These are phyloP conservation scores for Phymatocera aterrima DNA, from an alignment of 2,888 invertebrate genomes.

Conservation along the genomic window DNA sequence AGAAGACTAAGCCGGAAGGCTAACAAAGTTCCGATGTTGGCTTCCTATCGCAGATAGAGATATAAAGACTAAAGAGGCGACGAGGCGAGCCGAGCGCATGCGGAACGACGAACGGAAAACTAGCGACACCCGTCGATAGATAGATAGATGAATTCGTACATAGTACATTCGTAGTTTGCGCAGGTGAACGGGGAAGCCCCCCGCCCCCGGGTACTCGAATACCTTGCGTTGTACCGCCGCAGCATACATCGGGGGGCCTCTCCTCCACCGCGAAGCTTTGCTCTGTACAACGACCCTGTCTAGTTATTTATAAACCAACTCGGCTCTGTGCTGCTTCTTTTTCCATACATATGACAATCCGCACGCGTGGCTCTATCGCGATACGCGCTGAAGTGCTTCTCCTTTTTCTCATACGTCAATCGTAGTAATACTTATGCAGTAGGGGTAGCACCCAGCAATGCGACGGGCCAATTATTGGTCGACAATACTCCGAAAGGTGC, in stretches of 20 bases:
- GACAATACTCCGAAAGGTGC: too few relatives aligned
- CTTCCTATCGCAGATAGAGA: too few relatives aligned
- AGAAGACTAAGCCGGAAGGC: too few relatives aligned
- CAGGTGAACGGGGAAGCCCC: slow-evolving; percentile 28
- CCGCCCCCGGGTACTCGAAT: not conserved
- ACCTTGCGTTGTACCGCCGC: not conserved
- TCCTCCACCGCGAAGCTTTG: slow-evolving; percentile 13
- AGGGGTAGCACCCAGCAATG: too few relatives aligned
- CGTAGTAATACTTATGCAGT: too few relatives aligned
- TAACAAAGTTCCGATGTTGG: too few relatives aligned
- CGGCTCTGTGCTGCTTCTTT: slow-evolving; percentile 20
- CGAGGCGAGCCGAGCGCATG: not conserved
- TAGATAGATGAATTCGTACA: too few relatives aligned
- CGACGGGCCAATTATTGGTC: too few relatives aligned
- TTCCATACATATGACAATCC: not conserved
- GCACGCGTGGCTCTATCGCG: not conserved
- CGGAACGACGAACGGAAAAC: not conserved
- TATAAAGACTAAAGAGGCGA: not conserved
- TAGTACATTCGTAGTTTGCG: slow-evolving; percentile 21
- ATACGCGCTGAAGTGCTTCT: not conserved
- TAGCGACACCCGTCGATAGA: slow-evolving; percentile 18
- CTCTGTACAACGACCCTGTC: slow-evolving; percentile 70
- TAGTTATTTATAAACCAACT: slow-evolving; percentile 67
- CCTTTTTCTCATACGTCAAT: not conserved
- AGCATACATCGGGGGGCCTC: not conserved